A percentile compares a stretch with the other conserved stretches of the same genome.
Evolutionary conservation across 2,113 vertebrate species (phyloP).

Genomic region (Casuarius casuarius): DNA sequence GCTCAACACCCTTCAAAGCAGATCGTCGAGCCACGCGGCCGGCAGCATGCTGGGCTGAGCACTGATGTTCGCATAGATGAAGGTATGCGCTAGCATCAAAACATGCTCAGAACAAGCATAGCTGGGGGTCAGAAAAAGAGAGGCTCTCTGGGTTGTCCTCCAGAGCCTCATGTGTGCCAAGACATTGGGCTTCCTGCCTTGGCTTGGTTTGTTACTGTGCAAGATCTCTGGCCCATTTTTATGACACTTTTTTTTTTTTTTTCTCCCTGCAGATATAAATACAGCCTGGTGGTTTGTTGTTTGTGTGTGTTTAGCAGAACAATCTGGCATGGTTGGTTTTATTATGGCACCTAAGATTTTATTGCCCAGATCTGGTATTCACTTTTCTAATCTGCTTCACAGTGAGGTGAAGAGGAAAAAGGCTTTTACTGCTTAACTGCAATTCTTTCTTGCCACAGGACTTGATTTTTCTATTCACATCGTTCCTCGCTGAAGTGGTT

Average conservation of each 20-base stretch:
- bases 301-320: not conserved
- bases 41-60: not conserved
- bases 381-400: not conserved
- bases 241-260: not conserved
- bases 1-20: not conserved
- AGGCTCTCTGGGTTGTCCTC: not conserved
- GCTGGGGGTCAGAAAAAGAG: not conserved
- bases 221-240: not conserved
- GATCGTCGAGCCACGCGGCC: not conserved
- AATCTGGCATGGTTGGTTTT: not conserved
- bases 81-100: not conserved
- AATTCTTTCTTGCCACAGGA: not conserved
- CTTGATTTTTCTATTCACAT: not conserved
- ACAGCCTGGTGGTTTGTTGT: not conserved
- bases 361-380: not conserved
- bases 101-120: not conserved
- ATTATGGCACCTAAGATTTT: not conserved
- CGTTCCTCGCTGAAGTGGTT: rapidly evolving
- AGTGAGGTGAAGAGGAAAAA: not conserved
- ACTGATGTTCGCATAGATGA: rapidly evolving
- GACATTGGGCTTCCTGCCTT: not conserved
- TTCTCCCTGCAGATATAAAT: not conserved
- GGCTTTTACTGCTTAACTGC: not conserved
- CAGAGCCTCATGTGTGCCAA: rapidly evolving
- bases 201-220: rapidly evolving